Base-by-base conservation (phyloP, 2,113 vertebrate species). In the Platysteira castanea region DNA sequence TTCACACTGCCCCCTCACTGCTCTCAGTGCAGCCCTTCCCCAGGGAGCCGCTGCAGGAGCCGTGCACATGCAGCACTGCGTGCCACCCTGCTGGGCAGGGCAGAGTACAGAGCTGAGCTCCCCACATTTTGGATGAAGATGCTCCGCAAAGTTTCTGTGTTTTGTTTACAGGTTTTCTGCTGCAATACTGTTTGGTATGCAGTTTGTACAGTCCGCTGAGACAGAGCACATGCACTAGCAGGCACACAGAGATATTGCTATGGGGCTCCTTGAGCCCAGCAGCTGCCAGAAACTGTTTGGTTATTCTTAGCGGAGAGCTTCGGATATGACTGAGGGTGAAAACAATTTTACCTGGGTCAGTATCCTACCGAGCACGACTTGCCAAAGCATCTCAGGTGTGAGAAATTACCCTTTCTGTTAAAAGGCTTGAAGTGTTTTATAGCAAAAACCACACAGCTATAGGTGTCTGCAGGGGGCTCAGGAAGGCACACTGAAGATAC, bases 1-100 rank as follows among this genome's bases (percentile, higher is more conserved):
- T 47, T 50, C 75, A 68, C 37, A 6, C 13, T 8, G 2, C 7
- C 10, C 41, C 33, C 77, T 42, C 27, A 23, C 7, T 0, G 7
- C 49, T 47, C 10, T 3, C 60, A 26, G 30, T 2, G 1, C 7
- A 41, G 39, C 41, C 53, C n/a, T 75, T 92, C 59, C 79, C 74
- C 37, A 28, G 67, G 27, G 44, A 69, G 28, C 33, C 50, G 52
- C 24, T 18, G 42, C 70, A 71, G 80, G 64, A 84, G 47, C 39
- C 2, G 0, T 10, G 2, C 23, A 7, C 50, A 2, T 63, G 6
- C 10, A 9, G 35, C 11, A 1, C 59, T 24, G 54, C 6, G 0
- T 3, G n/a, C 15, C 12, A 1, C 31, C 0, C 0, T 9, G 60
- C 41, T 5, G 5, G 27, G 28, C 57, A 50, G 35, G 21, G 27